Conservation (phyloP, 1,140 invertebrate genomes). For the Drosophila sturtevanti region DNA sequence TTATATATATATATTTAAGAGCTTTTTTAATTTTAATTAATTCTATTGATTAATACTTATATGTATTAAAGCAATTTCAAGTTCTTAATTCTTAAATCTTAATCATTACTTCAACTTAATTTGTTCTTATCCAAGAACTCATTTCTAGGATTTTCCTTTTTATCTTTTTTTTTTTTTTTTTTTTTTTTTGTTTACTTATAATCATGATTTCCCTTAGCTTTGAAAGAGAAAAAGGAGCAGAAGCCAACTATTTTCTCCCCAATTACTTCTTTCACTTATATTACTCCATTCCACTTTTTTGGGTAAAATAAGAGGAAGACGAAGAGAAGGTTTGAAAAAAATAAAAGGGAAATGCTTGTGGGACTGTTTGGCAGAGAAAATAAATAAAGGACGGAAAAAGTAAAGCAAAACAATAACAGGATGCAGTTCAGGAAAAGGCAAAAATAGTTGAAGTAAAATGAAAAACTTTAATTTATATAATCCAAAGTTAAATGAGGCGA, state of each 20-base stretch:
- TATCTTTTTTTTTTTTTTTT: neutral
- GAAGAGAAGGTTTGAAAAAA: neutral
- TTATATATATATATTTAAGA: too few species aligned
- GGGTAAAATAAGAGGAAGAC: neutral
- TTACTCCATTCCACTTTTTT: neutral
- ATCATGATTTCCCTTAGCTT: neutral
- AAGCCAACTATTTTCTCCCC: neutral
- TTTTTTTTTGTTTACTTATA: too few species aligned
- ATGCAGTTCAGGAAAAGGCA: neutral
- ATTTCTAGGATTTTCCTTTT: neutral
- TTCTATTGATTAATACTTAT: neutral
- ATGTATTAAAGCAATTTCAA: neutral
- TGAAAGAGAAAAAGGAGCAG: neutral
- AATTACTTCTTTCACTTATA: neutral
- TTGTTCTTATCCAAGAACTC: neutral
- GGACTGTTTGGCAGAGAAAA: neutral
- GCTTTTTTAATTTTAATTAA: too few species aligned
- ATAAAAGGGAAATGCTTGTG: neutral
- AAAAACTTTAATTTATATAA: neutral
- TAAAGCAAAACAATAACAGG: conserved; percentile 4
- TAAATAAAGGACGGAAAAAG: neutral
- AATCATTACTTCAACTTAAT: neutral
- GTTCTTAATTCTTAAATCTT: neutral
- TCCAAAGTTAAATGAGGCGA: neutral
- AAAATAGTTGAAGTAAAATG: too few species aligned